Evolutionary conservation across 1,140 invertebrate species (phyloP).

Genomic region (Wasmannia auropunctata): DNA sequence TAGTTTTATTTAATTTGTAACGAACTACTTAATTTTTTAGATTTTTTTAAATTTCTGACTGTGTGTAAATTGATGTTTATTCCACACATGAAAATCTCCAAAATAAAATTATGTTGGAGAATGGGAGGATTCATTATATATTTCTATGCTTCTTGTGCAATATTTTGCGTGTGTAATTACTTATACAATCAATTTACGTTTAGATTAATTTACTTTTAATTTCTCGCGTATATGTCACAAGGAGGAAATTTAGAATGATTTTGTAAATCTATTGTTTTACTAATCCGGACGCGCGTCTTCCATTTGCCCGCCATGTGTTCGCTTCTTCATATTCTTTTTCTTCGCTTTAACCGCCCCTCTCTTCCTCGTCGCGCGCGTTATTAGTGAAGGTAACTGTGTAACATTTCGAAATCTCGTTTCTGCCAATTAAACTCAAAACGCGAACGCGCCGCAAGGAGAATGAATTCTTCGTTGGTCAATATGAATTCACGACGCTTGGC

Average conservation of each 20-base stretch:
- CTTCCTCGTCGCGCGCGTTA: conserved; percentile 47
- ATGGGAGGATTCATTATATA: background rate
- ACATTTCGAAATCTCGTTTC: conserved; percentile 69
- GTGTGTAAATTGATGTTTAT: background rate
- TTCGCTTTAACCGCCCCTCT: conserved; percentile 29
- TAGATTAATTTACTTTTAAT: background rate
- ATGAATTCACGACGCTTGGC: background rate
- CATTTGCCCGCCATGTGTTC: background rate
- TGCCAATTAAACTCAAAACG: conserved; percentile 69
- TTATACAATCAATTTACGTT: background rate
- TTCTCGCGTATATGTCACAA: background rate
- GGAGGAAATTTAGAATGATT: background rate
- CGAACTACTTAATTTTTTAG: background rate
- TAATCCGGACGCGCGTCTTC: background rate
- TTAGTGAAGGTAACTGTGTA: conserved; percentile 61
- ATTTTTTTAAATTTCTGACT: background rate
- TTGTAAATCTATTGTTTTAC: background rate
- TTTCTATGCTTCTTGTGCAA: background rate
- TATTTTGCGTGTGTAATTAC: too few species aligned
- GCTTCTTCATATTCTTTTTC: conserved; percentile 39
- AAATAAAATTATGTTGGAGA: background rate
- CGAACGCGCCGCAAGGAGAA: conserved; percentile 40
- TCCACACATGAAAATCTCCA: background rate
- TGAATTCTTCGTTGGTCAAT: conserved; percentile 59
- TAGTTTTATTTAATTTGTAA: background rate